Evolutionary conservation across 2,113 vertebrate species (phyloP).

Genomic region (Heptranchias perlo): DNA sequence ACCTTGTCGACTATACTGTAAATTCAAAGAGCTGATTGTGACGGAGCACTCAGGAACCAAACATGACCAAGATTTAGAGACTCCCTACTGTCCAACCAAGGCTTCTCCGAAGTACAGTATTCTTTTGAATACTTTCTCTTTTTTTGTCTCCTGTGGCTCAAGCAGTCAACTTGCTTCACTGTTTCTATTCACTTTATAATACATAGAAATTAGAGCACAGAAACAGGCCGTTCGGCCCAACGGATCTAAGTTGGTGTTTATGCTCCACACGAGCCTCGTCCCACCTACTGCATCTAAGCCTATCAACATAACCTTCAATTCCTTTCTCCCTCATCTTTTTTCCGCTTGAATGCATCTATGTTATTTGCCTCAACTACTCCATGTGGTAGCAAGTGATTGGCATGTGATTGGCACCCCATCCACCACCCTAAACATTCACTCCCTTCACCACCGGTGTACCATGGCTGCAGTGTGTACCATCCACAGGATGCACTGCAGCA

Average conservation of each 20-base stretch:
- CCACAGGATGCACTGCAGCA: too few species aligned
- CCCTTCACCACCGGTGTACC: too few species aligned
- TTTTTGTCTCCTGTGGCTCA: background rate
- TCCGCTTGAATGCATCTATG: background rate
- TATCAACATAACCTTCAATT: background rate
- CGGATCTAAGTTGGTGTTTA: background rate
- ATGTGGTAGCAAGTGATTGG: too few species aligned
- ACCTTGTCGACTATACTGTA: background rate
- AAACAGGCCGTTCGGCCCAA: background rate
- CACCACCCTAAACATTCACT: too few species aligned
- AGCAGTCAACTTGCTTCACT: background rate
- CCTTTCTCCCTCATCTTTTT: background rate
- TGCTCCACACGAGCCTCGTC: background rate
- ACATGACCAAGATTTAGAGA: background rate
- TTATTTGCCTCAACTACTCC: too few species aligned
- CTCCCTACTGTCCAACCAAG: background rate
- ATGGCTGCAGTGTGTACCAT: too few species aligned
- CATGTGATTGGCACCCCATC: too few species aligned
- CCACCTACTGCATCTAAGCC: background rate
- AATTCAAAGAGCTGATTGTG: background rate
- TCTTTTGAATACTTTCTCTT: background rate
- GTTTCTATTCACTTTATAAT: background rate
- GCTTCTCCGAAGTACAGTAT: background rate
- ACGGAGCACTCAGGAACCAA: background rate
- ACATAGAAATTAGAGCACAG: background rate